These are phyloP conservation scores for Polylopha cassiicola DNA, from an alignment of 2,888 invertebrate genomes.

Conservation along the genomic window DNA sequence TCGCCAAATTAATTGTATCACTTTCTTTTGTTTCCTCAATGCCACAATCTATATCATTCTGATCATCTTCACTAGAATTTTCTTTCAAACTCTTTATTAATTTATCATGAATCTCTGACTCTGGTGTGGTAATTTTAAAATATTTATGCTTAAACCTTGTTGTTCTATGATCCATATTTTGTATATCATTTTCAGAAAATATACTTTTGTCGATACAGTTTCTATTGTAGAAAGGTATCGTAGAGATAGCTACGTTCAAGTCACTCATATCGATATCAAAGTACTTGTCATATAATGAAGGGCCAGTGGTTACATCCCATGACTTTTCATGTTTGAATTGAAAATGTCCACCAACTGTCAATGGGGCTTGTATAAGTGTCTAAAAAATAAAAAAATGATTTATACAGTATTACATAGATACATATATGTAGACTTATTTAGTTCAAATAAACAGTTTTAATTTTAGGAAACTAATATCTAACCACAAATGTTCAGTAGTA, in stretches of 20 bases:
- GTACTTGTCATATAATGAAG: constrained; percentile 64
- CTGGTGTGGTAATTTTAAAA: constrained; percentile 53
- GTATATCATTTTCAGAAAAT: constrained; percentile 55
- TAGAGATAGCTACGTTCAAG: constrained; percentile 51
- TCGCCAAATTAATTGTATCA: constrained; percentile 11
- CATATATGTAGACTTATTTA: no score
- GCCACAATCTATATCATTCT: constrained; percentile 17
- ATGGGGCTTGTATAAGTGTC: constrained; percentile 61
- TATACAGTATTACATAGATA: no score
- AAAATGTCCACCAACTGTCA: constrained; percentile 66
- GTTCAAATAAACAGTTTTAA: no score
- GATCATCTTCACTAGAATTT: constrained; percentile 21
- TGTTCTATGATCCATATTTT: constrained; percentile 60
- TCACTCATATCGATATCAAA: constrained; percentile 64
- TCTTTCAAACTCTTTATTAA: constrained; percentile 38
- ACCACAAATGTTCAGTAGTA: no score
- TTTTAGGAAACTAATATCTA: no score
- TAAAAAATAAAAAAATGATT: constrained; percentile 35
- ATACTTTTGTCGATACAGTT: constrained; percentile 47
- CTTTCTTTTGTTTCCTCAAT: constrained; percentile 18
- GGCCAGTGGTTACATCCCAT: constrained; percentile 56
- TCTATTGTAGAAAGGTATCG: constrained; percentile 65
- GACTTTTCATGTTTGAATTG: constrained; percentile 74
- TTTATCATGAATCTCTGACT: constrained; percentile 49
- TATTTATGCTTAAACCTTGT: constrained; percentile 62